Percentiles rank a stretch among this genome's conserved stretches.
Evolutionary conservation across 1,140 invertebrate species (phyloP).

Genomic region (Parasteatoda tepidariorum): DNA sequence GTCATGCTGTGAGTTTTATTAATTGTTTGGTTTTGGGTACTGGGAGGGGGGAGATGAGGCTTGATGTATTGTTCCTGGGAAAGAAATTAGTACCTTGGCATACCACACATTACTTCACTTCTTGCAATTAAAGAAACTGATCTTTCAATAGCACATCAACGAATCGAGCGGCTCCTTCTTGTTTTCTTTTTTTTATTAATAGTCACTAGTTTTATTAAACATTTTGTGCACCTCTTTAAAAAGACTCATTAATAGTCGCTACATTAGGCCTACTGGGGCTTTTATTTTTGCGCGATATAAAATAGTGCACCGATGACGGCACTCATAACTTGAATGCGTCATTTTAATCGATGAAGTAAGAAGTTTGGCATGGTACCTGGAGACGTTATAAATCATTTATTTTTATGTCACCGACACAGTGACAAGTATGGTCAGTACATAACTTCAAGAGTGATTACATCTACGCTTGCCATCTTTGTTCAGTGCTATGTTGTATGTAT

Average conservation of each 20-base stretch:
- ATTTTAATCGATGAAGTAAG: slow-evolving; percentile 25
- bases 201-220: not conserved
- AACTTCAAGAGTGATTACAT: not conserved
- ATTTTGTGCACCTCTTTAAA: slow-evolving; percentile 8
- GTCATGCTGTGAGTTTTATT: slow-evolving; percentile 45
- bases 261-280: slow-evolving; percentile 33
- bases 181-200: not conserved
- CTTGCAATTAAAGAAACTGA: slow-evolving; percentile 51
- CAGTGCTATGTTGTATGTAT: not conserved
- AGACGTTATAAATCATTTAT: not conserved
- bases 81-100: slow-evolving; percentile 59
- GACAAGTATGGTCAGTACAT: not conserved
- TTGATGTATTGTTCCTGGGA: slow-evolving; percentile 54
- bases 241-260: slow-evolving; percentile 48
- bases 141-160: slow-evolving; percentile 37
- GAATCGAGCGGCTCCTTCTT: not conserved
- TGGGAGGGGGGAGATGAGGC: not conserved
- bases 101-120: slow-evolving; percentile 37
- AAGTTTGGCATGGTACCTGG: not conserved
- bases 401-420: not conserved
- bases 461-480: not conserved
- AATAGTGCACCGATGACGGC: too few relatives aligned
- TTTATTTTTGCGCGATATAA: too few relatives aligned
- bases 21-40: slow-evolving; percentile 46
- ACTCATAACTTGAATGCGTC: not conserved